Evolutionary conservation across 2,113 vertebrate species (phyloP), one percentile per base, ranked within the genome.

Genomic region (Vimba vimba): DNA sequence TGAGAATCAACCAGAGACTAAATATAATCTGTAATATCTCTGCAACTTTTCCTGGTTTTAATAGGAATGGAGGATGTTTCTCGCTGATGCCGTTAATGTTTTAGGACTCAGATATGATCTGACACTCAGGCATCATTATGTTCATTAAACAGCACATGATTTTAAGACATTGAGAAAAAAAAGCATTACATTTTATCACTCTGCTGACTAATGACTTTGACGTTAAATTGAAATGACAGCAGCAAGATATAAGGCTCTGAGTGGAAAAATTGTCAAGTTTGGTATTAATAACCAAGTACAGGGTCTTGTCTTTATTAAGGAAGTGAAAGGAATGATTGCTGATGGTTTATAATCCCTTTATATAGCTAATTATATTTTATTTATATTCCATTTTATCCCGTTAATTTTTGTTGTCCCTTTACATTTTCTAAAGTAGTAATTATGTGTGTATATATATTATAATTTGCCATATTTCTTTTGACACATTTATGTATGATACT

Each of bases 201-300:
- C 25, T 55, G 25, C 79, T 74, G 79, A 89, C 74, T 83, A 85
- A 87, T 59, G 64, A 82, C 43, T 45, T 60, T 82, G 88, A 85
- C 6, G 75, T 59, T 82, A 85, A 86, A 82, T 73, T 66, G 76
- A 71, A 86, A 84, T 92, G 92, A 93, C 92, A 92, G 91, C 85
- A 57, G 76, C 74, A 30, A 90, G 83, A 74, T 85, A 78, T 84
- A 76, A 82, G 86, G 91, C 91, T 91, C 91, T 91, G 86, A 90
- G 78, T 74, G 82, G 74, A 57, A 78, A 27, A 68, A 73, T 43
- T 47, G 23, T 27, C 68, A 71, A 47, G 66, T 76, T 87, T 50
- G 30, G 71, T 69, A 64, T 81, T 87, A 64, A 85, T 83, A 88
- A 78, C 77, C 39, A 39, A 86, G 74, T 64, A 50, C 52, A 62